Base-by-base conservation (phyloP, 2,113 vertebrate genomes). In the Ceyx cyanopectus region DNA sequence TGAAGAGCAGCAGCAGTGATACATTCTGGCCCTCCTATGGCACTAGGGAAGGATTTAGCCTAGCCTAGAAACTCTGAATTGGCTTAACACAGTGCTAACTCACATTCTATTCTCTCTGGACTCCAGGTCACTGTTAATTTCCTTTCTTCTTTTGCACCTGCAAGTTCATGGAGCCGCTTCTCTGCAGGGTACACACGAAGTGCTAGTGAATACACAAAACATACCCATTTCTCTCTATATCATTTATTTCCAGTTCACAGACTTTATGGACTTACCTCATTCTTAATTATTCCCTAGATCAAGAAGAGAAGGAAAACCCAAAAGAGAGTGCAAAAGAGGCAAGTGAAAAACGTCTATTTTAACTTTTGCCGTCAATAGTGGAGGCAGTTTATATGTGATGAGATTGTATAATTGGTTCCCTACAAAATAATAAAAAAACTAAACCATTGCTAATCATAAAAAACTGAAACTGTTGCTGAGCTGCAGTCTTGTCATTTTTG, bases 281-380 rank as follows among this genome's bases (percentile, higher is more conserved):
- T 96, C 70, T 97, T 90, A 61, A 95, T 97, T 98, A 81, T 96
- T 97, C 86, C 94, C 91, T 94, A 98, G 98, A 97, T 93, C 95
- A 84, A 93, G 97, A 98, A 87, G 92, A 96, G 91, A 97, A 97
- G 54, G 97, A 96, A 95, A 97, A 94, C 91, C 91, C 94, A 79
- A 91, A 94, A 85, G 95, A 95, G 17, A 75, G 76, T 79, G 76
- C 87, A 81, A 98, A 96, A 94, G 97, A 98, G 95, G 98, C 96
- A 98, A 98, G 98, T 98, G 84, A 93, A 85, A 95, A 90, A 69
- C 46, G 50, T 73, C 58, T 92, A 1, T 62, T 94, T 96, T 95
- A 67, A 90, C 27, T 92, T 84, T 77, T 90, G 87, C 68, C 37
- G 1, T 94, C 92, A 30, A 6, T 40, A 94, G 9, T 69, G 40